Base-by-base conservation (phyloP, 2,113 vertebrate species). In the Ctenodactylus gundi region DNA sequence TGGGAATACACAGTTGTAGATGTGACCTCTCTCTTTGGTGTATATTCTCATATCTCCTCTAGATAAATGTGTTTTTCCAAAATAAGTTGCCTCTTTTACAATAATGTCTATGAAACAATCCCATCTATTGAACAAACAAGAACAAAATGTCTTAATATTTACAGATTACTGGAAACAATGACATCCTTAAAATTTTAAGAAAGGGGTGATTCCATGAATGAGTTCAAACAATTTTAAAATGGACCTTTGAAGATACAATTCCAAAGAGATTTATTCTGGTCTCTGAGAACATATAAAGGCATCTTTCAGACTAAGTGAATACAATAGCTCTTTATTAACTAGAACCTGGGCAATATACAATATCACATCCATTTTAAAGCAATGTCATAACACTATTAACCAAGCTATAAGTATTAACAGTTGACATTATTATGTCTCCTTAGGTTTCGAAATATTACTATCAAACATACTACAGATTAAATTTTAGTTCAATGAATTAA, bases 1-100 rank as follows among this genome's bases (percentile, higher is more conserved):
- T 85, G 95, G 97, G 98, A 97, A 95, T 97, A 97, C 94, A 64
- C 90, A 97, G 89, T 90, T 98, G 96, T 95, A 62, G 97, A 97
- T 3, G 25, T 97, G 98, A 98, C 97, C 97, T 98, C 96, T 98
- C 96, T 95, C 94, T 94, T 81, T 89, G 92, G 83, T 80, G 96
- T 88, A 94, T 84, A 94, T 46, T 96, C 67, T 96, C 95, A 96
- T 96, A 95, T 94, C 90, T 95, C 90, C 89, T 82, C n/a, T 72
- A 91, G 85, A 96, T 81, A 97, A 97, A 97, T 58, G 81, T 80
- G 68, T 92, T 91, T 94, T 97, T 98, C 97, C 95, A 93, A 96
- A 97, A 97, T 95, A 93, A 96, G 94, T 20, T 90, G 77, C 65
- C 60, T 94, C 51, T 93, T 96, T 83, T 93, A 93, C 85, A 97